Percentiles rank a stretch among this genome's conserved stretches.
Conservation (phyloP, 2,888 invertebrate genomes). For the Elysia crispata region DNA sequence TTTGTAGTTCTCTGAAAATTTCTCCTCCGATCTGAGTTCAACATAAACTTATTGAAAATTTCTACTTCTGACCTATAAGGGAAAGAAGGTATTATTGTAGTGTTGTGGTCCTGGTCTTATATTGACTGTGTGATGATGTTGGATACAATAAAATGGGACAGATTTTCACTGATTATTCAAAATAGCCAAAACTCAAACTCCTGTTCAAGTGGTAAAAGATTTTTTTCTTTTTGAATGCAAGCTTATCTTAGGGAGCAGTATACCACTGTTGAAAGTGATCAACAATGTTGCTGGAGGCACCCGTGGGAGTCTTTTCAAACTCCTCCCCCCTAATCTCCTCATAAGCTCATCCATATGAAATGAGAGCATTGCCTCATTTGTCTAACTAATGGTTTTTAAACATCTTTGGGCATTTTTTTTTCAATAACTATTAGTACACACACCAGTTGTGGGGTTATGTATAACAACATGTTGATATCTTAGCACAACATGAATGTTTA, state of each 20-base stretch:
- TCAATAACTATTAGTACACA: neutral
- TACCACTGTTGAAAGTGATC: conserved; percentile 1
- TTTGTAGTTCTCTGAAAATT: too few relatives aligned
- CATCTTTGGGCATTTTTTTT: neutral
- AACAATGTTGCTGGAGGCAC: conserved; percentile 1
- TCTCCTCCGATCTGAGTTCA: too few relatives aligned
- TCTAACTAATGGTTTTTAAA: conserved; percentile 2
- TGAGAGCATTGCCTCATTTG: conserved; percentile 17
- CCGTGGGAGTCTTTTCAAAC: neutral
- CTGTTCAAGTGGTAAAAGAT: neutral
- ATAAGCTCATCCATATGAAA: conserved; percentile 15
- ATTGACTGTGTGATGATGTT: neutral
- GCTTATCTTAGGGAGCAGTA: conserved; percentile 13
- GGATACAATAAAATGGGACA: neutral
- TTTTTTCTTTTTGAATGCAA: neutral
- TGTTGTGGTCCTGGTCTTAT: neutral
- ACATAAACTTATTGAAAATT: too few relatives aligned
- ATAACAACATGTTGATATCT: conserved; percentile 9
- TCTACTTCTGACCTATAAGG: too few relatives aligned
- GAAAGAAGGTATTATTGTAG: too few relatives aligned
- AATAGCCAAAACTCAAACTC: neutral
- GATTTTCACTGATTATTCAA: too few relatives aligned
- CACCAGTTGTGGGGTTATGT: conserved; percentile 3
- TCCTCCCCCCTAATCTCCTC: conserved; percentile 6
- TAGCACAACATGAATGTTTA: neutral